Evolutionary conservation across 2,888 invertebrate genomes (phyloP), one percentile per base, ranked within the genome.

Genomic region (Malachius bipustulatus): DNA sequence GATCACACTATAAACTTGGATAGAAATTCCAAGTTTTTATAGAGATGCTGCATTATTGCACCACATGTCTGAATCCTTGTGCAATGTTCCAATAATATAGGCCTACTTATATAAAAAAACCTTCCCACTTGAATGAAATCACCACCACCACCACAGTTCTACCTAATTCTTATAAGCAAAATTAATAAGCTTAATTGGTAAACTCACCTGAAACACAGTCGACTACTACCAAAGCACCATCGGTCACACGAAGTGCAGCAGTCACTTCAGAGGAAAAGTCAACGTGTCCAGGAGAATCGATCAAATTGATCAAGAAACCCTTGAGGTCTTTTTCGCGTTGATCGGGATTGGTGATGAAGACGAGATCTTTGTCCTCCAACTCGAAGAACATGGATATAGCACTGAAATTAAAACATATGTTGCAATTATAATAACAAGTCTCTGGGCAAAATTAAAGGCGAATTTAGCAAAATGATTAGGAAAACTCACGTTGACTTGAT

Each of bases 221-320:
- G 4, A 99, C 98, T 33, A 99, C 98, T 36, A 99, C 98, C 41
- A 99, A 79, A 54, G 98, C 98, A 63, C 98, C 98, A 67, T 99
- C 98, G 58, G 98, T 99, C 32, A 99, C 98, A 73, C 98, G 91
- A 47, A 99, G 83, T 51, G 98, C 98, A 55, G 98, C 98, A 36
- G 98, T 99, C 49, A 99, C 98, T 71, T 99, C 97, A 47, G 93
- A 94, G 3, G 97, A 97, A 73, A 99, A 99, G 69, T 99, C 98
- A 59, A 99, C 98, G 83, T 99, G 98, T 48, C 98, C 98, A 50
- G 98, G 98, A 12, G 98, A 98, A 69, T 99, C 98, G 54, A 99
- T 99, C 67, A 99, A 70, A 67, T 99, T 99, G 72, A 99, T 98
- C 67, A 99, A 83, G 77, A 99, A 99, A 69, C 94, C 96, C 65